These are phyloP conservation scores for Daboia siamensis DNA, from an alignment of 2,113 vertebrate species.

Conservation along the genomic window DNA sequence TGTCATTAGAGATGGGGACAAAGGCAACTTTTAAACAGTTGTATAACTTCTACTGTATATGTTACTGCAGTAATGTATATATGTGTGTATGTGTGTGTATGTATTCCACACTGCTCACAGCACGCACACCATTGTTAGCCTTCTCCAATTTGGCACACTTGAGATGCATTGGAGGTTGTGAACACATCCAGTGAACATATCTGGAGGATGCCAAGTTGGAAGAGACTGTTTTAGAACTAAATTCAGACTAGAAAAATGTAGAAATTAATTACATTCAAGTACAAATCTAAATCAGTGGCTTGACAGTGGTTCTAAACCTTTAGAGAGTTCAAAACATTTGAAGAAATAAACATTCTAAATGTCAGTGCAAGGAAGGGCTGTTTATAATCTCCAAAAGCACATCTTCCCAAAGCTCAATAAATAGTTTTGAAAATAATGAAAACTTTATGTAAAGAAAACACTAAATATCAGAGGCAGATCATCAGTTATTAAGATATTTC, in stretches of 20 bases:
- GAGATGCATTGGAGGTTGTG: neutral
- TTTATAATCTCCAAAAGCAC: neutral
- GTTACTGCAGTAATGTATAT: neutral
- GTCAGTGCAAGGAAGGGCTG: neutral
- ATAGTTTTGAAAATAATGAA: neutral
- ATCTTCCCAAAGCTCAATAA: neutral
- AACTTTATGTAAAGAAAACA: slow-evolving; percentile 1
- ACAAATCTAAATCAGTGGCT: neutral
- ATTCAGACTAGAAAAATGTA: neutral
- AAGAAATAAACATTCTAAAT: neutral
- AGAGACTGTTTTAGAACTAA: neutral
- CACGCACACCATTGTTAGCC: neutral
- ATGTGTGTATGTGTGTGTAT: neutral
- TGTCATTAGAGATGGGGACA: neutral
- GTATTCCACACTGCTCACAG: neutral
- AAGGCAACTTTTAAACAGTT: neutral
- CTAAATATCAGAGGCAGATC: neutral
- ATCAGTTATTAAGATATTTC: slow-evolving; percentile 3
- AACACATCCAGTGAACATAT: neutral
- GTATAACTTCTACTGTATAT: neutral
- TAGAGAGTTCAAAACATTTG: neutral
- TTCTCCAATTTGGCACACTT: neutral
- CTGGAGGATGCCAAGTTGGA: neutral
- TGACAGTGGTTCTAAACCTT: neutral
- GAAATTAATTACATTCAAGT: neutral